A percentile compares a stretch with the other conserved stretches of the same genome.
Conservation (phyloP, 2,888 invertebrate species). For the Callimorpha dominula region DNA sequence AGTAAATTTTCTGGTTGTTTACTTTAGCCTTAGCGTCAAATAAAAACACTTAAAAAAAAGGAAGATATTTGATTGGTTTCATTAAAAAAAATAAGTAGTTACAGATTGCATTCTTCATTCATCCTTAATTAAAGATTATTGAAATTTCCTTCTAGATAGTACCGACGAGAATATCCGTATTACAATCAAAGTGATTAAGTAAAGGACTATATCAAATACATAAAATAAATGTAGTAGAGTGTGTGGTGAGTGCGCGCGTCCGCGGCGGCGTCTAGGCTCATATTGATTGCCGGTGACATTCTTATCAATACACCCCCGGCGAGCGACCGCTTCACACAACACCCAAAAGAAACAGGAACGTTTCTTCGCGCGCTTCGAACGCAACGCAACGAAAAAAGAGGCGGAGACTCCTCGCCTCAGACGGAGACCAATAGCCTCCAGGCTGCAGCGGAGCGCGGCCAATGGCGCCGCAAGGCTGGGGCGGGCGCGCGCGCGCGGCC, state of each 20-base stretch:
- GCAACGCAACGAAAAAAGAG: constrained; percentile 83
- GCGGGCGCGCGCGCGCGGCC: constrained; percentile 84
- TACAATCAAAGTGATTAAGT: constrained; percentile 29
- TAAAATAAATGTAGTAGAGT: constrained; percentile 16
- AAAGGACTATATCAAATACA: constrained; percentile 20
- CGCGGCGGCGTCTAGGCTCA: constrained; percentile 73
- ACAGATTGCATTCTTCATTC: too few species aligned
- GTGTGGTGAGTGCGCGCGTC: constrained; percentile 41
- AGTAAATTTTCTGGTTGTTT: too few species aligned
- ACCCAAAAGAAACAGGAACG: constrained; percentile 88
- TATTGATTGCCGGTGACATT: constrained; percentile 90
- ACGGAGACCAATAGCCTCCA: constrained; percentile 72
- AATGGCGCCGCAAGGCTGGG: constrained; percentile 77
- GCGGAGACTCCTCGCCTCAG: constrained; percentile 78
- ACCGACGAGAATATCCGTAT: constrained; percentile 13
- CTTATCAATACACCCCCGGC: constrained; percentile 87
- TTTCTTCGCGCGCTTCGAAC: constrained; percentile 84
- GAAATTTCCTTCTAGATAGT: neutral
- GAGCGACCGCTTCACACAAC: constrained; percentile 80
- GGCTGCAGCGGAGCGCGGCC: constrained; percentile 69
- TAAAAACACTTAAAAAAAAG: too few species aligned
- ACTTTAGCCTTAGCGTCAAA: too few species aligned
- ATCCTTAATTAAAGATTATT: neutral
- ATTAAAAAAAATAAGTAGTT: too few species aligned
- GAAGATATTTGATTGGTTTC: too few species aligned